Evolutionary conservation across 2,113 vertebrate genomes (phyloP).

Genomic region (Ivindomyrus marchei): DNA sequence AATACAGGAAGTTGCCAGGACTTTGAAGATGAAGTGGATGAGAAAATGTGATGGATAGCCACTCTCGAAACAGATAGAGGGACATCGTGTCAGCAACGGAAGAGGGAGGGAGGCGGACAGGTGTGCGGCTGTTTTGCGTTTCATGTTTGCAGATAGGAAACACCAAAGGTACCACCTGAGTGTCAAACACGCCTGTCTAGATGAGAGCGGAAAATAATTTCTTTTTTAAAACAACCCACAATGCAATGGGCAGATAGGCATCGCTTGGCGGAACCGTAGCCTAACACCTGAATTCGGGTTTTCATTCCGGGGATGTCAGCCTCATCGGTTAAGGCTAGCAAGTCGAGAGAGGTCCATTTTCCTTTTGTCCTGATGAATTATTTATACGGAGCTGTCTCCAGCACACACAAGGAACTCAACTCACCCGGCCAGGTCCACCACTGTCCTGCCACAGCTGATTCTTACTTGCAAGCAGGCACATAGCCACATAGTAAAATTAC

Average conservation of each 20-base stretch:
- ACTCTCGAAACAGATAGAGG: slow-evolving; percentile 10
- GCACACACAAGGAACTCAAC: background rate
- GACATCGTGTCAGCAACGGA: background rate
- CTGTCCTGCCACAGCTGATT: background rate
- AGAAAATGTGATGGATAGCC: slow-evolving; percentile 18
- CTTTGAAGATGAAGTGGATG: slow-evolving; percentile 21
- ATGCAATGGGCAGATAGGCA: slow-evolving; percentile 11
- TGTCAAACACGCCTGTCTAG: slow-evolving; percentile 9
- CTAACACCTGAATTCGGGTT: slow-evolving; percentile 10
- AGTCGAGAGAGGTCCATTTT: slow-evolving; percentile 9
- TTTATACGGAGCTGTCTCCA: background rate
- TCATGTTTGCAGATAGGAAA: slow-evolving; percentile 14
- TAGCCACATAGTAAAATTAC: background rate
- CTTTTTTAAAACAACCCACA: slow-evolving; percentile 20
- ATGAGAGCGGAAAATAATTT: slow-evolving; percentile 19
- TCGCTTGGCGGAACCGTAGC: background rate
- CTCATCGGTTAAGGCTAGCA: slow-evolving; percentile 14
- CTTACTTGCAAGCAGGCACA: background rate
- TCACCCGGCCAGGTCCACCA: background rate
- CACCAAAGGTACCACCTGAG: background rate
- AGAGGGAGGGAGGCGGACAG: background rate
- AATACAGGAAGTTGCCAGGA: slow-evolving; percentile 8
- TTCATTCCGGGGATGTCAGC: background rate
- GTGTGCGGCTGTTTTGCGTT: background rate
- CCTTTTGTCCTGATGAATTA: slow-evolving; percentile 20